phyloP scores from a whole-genome alignment of 2,797 vertebrate species.

The Rhyacichthys aspro region DNA sequence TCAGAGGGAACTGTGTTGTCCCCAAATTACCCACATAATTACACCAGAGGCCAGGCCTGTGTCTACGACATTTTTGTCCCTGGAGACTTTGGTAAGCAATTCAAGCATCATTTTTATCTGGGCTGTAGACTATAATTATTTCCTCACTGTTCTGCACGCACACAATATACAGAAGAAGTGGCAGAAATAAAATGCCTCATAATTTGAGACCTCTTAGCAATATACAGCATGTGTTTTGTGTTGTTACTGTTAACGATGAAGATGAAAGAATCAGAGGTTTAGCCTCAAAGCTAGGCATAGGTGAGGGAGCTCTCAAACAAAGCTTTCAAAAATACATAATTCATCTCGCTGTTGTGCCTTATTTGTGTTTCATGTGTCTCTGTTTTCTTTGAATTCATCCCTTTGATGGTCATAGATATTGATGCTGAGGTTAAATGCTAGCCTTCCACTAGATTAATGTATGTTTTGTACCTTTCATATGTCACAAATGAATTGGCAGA shows the following conservation, averaged over 20 bases:
- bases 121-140: slow-evolving; percentile 19
- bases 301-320: slow-evolving; percentile 28
- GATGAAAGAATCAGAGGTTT: slow-evolving; percentile 20
- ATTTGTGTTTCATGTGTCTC: slow-evolving; percentile 32
- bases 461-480: slow-evolving; percentile 11
- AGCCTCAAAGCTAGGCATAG: slow-evolving; percentile 35
- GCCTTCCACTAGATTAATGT: slow-evolving; percentile 31
- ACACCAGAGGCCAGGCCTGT: slow-evolving; percentile 91
- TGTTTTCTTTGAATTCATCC: slow-evolving; percentile 30
- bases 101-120: slow-evolving; percentile 34
- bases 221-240: slow-evolving; percentile 25
- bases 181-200: slow-evolving; percentile 21
- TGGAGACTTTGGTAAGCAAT: slow-evolving; percentile 94
- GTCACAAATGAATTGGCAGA: slow-evolving; percentile 21
- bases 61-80: slow-evolving; percentile 94
- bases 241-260: slow-evolving; percentile 32
- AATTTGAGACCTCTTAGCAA: slow-evolving; percentile 13
- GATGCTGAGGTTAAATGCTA: slow-evolving; percentile 22
- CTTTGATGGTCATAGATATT: slow-evolving; percentile 37
- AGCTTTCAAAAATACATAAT: slow-evolving; percentile 36
- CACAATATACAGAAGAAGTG: not conserved
- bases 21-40: slow-evolving; percentile 97
- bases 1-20: slow-evolving; percentile 96
- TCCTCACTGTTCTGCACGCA: slow-evolving; percentile 6
- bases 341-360: slow-evolving; percentile 29